Evolutionary conservation across 2,888 invertebrate species (phyloP).

Genomic region (Philhelius pedissequus): DNA sequence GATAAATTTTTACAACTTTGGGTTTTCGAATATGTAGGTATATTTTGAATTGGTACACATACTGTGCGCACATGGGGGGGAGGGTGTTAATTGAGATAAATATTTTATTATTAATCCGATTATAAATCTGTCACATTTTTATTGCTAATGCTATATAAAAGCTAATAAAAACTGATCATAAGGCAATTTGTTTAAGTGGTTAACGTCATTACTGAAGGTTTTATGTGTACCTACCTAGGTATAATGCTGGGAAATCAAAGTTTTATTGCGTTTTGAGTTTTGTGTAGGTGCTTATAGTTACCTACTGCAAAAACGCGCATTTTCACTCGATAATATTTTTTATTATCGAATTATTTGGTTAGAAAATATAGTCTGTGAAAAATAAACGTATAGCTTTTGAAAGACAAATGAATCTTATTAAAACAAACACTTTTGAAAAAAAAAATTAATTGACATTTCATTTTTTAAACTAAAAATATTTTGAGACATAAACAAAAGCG

Average conservation of each 20-base stretch:
- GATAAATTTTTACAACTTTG: slow-evolving; percentile 35
- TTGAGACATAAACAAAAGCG: too few relatives aligned
- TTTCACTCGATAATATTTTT: too few relatives aligned
- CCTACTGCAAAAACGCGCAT: too few relatives aligned
- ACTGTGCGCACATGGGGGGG: background rate
- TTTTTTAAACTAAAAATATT: too few relatives aligned
- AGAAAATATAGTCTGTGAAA: too few relatives aligned
- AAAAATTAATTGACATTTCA: too few relatives aligned
- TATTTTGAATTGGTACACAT: background rate
- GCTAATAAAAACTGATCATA: background rate
- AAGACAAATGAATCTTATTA: too few relatives aligned
- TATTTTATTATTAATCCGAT: slow-evolving; percentile 22
- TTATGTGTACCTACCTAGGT: background rate
- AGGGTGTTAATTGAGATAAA: slow-evolving; percentile 14
- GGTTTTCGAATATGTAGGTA: background rate
- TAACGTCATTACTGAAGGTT: background rate
- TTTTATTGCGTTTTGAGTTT: too few relatives aligned
- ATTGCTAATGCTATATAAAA: background rate
- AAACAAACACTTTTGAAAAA: too few relatives aligned
- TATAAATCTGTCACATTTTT: slow-evolving; percentile 16
- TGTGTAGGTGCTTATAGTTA: too few relatives aligned
- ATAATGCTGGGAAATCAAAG: background rate
- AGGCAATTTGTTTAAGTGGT: background rate
- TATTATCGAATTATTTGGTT: too few relatives aligned
- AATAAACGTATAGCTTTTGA: too few relatives aligned